Percentiles rank a stretch among this genome's conserved stretches.
phyloP scores from a whole-genome alignment of 2,888 invertebrate species.

The Caenorhabditis sp. region DNA sequence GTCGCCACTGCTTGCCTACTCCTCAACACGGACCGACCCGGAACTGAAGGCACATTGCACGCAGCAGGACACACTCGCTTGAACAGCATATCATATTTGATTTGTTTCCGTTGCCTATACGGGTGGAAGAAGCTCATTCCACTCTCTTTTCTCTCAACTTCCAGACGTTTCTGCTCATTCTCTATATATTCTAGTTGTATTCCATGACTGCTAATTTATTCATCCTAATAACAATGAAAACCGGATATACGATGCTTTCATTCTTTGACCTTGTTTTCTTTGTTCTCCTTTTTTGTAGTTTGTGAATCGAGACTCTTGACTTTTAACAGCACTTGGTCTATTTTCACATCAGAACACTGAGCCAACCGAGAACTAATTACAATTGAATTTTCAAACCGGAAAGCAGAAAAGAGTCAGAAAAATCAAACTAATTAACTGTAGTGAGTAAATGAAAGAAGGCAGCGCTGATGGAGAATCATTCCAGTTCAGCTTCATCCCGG shows the following conservation, averaged over 20 bases:
- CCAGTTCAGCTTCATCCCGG: constrained; percentile 20
- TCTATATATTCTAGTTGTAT: no score
- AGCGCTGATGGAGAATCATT: constrained; percentile 16
- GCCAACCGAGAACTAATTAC: neutral
- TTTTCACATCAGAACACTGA: neutral
- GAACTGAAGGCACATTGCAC: constrained; percentile 32
- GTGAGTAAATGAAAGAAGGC: neutral
- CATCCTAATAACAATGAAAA: constrained; percentile 48
- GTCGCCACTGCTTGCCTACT: constrained; percentile 41
- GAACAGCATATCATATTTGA: constrained; percentile 48
- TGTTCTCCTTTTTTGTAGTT: neutral
- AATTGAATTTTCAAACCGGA: neutral
- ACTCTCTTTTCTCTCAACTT: constrained; percentile 13
- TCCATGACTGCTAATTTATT: constrained; percentile 41
- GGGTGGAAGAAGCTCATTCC: constrained; percentile 45
- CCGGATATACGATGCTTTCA: constrained; percentile 35
- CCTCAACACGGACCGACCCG: constrained; percentile 30
- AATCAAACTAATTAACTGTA: constrained; percentile 35
- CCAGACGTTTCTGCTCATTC: constrained; percentile 18
- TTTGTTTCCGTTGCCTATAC: constrained; percentile 45
- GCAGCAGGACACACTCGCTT: constrained; percentile 36
- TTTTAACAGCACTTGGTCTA: no score
- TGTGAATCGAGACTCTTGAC: constrained; percentile 12
- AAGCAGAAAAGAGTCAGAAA: constrained; percentile 7
- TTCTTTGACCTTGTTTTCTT: constrained; percentile 40